Percentiles rank a stretch among this genome's conserved stretches.
Conservation (phyloP, 2,888 invertebrate species). For the Aporophyla nigra region DNA sequence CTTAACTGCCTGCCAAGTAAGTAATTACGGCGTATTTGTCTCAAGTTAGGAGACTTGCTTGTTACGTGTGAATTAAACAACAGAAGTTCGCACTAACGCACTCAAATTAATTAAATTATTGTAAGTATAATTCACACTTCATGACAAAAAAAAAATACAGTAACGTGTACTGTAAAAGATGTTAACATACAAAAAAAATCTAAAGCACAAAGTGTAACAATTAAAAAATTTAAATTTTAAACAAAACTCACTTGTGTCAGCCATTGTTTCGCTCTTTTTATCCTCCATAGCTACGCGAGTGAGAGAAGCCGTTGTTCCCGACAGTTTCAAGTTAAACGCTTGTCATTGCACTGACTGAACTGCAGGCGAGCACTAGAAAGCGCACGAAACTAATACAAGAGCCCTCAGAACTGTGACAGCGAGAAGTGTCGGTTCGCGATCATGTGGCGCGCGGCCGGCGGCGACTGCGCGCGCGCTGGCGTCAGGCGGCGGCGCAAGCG, state of each 20-base stretch:
- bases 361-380: conserved; percentile 81
- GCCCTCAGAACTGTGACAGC: conserved; percentile 79
- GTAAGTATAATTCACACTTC: background rate
- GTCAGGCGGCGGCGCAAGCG: conserved; percentile 85
- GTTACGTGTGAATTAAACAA: conserved; percentile 21
- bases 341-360: conserved; percentile 85
- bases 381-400: conserved; percentile 81
- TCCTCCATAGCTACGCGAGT: conserved; percentile 68
- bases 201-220: conserved; percentile 29
- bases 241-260: conserved; percentile 78
- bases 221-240: conserved; percentile 54
- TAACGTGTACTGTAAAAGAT: background rate
- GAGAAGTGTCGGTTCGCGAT: conserved; percentile 80
- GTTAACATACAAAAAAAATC: conserved; percentile 25
- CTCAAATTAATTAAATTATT: conserved; percentile 18
- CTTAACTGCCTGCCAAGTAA: conserved; percentile 23
- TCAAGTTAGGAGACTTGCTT: conserved; percentile 23
- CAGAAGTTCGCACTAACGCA: conserved; percentile 20
- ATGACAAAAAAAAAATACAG: background rate
- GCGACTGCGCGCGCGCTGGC: conserved; percentile 78
- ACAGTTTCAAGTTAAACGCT: conserved; percentile 74
- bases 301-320: conserved; percentile 65
- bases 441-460: conserved; percentile 75
- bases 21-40: conserved; percentile 37
- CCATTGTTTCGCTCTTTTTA: conserved; percentile 74